phyloP scores from a whole-genome alignment of 2,797 vertebrate genomes.

The Myotis pilosus region DNA sequence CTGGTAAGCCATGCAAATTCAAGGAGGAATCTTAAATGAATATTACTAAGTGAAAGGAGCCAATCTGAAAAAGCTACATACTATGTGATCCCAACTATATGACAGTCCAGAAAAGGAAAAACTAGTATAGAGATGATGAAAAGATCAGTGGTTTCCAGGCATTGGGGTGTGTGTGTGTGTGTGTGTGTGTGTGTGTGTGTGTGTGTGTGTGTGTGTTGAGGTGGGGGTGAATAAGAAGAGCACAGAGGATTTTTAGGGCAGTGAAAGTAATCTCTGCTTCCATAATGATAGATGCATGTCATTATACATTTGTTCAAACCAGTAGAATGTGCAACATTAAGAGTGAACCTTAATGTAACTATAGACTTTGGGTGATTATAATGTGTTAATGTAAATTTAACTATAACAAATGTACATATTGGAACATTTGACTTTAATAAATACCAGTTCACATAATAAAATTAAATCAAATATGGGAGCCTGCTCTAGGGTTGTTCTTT shows the following conservation, averaged over 20 bases:
- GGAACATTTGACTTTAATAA: not conserved
- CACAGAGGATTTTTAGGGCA: not conserved
- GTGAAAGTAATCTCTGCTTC: not conserved
- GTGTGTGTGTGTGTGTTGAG: no score
- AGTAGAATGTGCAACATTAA: not conserved
- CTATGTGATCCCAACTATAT: not conserved
- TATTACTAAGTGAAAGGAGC: not conserved
- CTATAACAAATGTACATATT: not conserved
- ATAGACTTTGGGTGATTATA: not conserved
- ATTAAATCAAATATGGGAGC: conserved; percentile 12
- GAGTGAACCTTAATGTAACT: not conserved
- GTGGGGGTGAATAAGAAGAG: not conserved
- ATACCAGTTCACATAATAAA: not conserved
- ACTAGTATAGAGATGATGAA: not conserved
- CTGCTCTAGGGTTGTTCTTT: not conserved
- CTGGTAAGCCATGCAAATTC: not conserved
- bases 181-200: no score
- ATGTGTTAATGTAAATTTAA: not conserved
- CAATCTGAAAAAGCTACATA: not conserved
- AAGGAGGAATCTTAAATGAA: not conserved
- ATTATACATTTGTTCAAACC: not conserved
- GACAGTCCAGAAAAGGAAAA: not conserved
- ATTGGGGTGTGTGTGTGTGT: no score
- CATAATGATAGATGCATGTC: not conserved
- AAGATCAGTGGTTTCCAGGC: not conserved